A percentile compares a stretch with the other conserved stretches of the same genome.
Evolutionary conservation across 92 coral and sea anemone genomes (phyloP).

Genomic region (Siderastrea radians): DNA sequence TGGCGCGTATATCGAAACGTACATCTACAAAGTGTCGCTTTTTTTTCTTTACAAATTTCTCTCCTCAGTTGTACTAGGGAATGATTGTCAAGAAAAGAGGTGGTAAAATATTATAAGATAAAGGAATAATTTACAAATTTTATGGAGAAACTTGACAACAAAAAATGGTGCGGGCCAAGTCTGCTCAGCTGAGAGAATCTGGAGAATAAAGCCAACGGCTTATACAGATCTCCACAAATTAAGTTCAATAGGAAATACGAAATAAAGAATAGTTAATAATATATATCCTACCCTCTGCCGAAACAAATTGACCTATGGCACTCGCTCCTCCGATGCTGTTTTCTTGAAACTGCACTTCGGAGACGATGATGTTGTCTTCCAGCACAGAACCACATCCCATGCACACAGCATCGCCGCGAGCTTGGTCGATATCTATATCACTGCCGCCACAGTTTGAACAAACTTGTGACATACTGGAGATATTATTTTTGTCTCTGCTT

Average conservation of each 20-base stretch:
- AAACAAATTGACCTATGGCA: constrained; percentile 97
- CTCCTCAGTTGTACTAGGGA: too few relatives aligned
- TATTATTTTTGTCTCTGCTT: background rate
- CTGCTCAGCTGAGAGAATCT: too few relatives aligned
- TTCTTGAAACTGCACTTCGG: constrained; percentile 97
- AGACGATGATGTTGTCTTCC: constrained; percentile 95
- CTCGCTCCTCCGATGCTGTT: constrained; percentile 96
- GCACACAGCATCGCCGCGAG: constrained; percentile 99
- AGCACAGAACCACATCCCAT: constrained; percentile 97
- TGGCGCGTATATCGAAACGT: too few relatives aligned
- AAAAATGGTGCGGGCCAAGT: too few relatives aligned
- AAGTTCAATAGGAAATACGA: background rate
- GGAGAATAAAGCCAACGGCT: too few relatives aligned
- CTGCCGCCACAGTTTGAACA: constrained; percentile 99
- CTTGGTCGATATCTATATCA: constrained; percentile 93
- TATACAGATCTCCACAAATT: background rate
- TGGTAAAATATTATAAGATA: too few relatives aligned
- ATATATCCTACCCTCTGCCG: constrained; percentile 84
- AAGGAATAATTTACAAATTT: too few relatives aligned
- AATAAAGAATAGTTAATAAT: background rate
- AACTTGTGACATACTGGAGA: constrained; percentile 88
- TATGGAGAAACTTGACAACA: too few relatives aligned
- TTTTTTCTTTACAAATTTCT: too few relatives aligned
- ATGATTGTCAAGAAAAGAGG: too few relatives aligned
- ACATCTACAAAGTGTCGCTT: too few relatives aligned